Base-by-base conservation (phyloP, 2,113 vertebrate genomes). In the Terrapene triunguis region DNA sequence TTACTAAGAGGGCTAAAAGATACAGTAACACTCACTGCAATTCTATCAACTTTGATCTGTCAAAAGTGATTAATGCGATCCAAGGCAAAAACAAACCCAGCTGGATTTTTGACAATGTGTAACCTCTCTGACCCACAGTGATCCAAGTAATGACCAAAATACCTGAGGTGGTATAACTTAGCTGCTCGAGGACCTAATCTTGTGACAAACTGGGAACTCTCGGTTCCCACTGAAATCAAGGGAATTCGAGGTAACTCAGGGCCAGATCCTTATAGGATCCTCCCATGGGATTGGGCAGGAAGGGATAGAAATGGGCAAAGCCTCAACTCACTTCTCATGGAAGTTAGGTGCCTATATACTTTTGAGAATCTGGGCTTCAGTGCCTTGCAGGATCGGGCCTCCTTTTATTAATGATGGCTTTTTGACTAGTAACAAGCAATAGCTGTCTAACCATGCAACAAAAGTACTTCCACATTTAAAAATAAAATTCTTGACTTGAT, bases 51-150 rank as follows among this genome's bases (percentile, higher is more conserved):
- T 93, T 92, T 95, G 92, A 94, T 91, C 48, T 65, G 85, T 16
- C n/a, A 76, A 93, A 94, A 89, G 78, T 93, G 94, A 92, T 91
- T 94, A 95, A 62, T 88, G 57, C 72, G 87, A 83, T 91, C 76
- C 57, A 35, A 86, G 42, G 27, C 14, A 51, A 53, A 91, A 88
- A 53, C n/a, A 57, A 82, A 92, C 84, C 85, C 94, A 96, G 51
- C 10, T n/a, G 51, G 22, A 69, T 91, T 91, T 96, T 81, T 90
- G 88, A 90, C 48, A 89, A 94, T 87, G 88, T 88, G 84, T 90
- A 93, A 95, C 84, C 74, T 89, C 47, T 92, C 57, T 96, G 86
- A 95, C 82, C 87, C n/a, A 94, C 47, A 80, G 50, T 94, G 25
- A 94, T 72, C n/a, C 80, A 83, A 96, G 91, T 90, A 84, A 93